Base-by-base conservation (phyloP, 2,113 vertebrate species). In the Campylomormyrus numenius region DNA sequence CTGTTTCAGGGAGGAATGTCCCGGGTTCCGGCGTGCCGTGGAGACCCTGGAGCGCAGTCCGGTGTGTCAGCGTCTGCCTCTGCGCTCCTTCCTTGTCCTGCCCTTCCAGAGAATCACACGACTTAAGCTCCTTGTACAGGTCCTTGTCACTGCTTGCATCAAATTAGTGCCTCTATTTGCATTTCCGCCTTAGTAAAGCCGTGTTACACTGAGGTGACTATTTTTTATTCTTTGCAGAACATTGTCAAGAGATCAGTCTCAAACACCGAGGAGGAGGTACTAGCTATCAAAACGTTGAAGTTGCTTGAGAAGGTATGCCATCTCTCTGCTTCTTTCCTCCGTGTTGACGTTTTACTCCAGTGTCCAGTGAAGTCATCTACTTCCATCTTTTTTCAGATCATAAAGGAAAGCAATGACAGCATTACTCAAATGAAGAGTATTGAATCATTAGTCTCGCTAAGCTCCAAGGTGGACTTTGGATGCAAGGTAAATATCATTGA, bases 51-150 rank as follows among this genome's bases (percentile, higher is more conserved):
- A 99, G 93, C 97, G 96, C 0, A 97, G 96, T 92, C 94, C 97
- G 0, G 91, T 98, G 45, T 99, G 98, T 92, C 97, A 99, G 84
- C 96, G 98, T 52, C 97, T 99, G 31, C 98, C 98, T 17, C 96
- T 99, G 3, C 98, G 99, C 62, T 99, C 98, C 85, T 99, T 99
- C 93, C 98, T 99, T 48, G 98, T 99, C 39, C 97, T 99, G 48
- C 98, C 98, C 3, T 99, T 99, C 91, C 98, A 99, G 92, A 97
- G 98, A 52, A 99, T 99, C 91, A 99, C 98, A 52, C 96, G 98
- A 5, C 95, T 99, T 74, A 99, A 98, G 90, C 96, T 99, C 89
- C 97, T 99, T 88, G 97, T 99, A 1, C 98, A 99, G 97, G 98
- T 99, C 93, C 21, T 10, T 15, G n/a, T 77, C n/a, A 48, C 46